A percentile compares a stretch with the other conserved stretches of the same genome.
phyloP scores from a whole-genome alignment of 2,113 vertebrate genomes.

The Canis aureus region DNA sequence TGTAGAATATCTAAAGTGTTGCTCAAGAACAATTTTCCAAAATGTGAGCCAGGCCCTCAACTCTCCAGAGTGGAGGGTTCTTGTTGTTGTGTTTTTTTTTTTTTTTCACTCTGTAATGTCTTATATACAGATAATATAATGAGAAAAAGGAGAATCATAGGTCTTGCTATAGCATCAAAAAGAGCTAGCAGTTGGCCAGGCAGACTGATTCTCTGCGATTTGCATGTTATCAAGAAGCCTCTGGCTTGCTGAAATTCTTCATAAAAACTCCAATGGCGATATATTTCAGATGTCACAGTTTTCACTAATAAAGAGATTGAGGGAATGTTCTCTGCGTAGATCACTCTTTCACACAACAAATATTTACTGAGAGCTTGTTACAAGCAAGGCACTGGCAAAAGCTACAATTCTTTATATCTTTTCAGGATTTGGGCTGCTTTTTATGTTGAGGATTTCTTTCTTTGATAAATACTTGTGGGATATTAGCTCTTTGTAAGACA shows the following conservation, averaged over 20 bases:
- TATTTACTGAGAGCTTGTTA: constrained; percentile 19
- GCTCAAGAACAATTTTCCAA: constrained; percentile 3
- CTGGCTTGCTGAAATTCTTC: not conserved
- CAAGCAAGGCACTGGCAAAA: not conserved
- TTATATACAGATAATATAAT: not conserved
- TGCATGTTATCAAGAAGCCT: constrained; percentile 17
- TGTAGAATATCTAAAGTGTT: not conserved
- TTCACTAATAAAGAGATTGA: constrained; percentile 8
- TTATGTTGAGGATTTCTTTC: not conserved
- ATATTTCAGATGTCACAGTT: constrained; percentile 31
- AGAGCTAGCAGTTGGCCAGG: constrained; percentile 20
- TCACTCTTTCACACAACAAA: not conserved
- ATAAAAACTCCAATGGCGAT: not conserved
- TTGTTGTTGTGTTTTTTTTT: not conserved
- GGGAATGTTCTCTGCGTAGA: not conserved
- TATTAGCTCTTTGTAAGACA: not conserved
- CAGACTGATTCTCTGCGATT: not conserved
- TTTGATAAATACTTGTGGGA: not conserved
- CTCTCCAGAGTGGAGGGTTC: not conserved
- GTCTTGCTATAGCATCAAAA: not conserved
- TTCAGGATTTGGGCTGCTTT: not conserved
- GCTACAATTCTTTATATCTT: not conserved
- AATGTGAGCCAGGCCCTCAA: not conserved
- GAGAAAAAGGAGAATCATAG: not conserved
- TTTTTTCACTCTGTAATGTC: not conserved